Evolutionary conservation across 2,888 invertebrate genomes (phyloP), one percentile per base, ranked within the genome.

Genomic region (Leptopilina myrica): DNA sequence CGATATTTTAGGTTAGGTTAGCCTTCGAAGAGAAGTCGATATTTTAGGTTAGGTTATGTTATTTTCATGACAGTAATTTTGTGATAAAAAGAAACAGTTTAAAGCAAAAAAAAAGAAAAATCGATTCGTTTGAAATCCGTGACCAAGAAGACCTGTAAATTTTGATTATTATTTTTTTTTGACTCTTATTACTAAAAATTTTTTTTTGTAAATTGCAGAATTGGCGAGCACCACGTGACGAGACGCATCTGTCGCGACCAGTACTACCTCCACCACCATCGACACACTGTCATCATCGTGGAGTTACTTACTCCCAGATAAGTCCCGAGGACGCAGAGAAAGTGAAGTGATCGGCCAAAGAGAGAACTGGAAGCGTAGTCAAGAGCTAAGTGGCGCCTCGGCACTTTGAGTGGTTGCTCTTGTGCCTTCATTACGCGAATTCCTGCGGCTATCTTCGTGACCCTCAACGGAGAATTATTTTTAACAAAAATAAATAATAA

Each of bases 281-380:
- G 76, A 76, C 7, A 76, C 7, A 56, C 62, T 64, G 69, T 43
- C 73, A 73, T 15, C 49, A 67, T 46, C 76, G 66, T 46, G 64
- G 20, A 77, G 77, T 77, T 77, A 69, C 79, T 73, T 79, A 73
- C 76, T 78, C 76, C 65, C 77, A 66, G 76, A 76, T 75, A 76
- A 80, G 80, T 80, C 78, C 66, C 77, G 78, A 78, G 73, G 80
- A 78, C 62, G 78, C 73, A 76, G 80, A 79, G 78, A 79, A 79
- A 80, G 78, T 80, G 80, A 80, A 80, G 79, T 69, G 69, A 43
- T 66, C 56, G 59, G 49, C 43, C 65, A 56, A 66, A 77, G 79
- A 77, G 69, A 78, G 78, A 76, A 76, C 73, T 73, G 73, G 73
- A 73, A 73, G 73, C 33, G 64, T 46, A 76, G 64, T 64, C 43